Percentiles rank a stretch among this genome's conserved stretches.
Conservation (phyloP, 2,113 vertebrate species). For the Ceratotherium simum region DNA sequence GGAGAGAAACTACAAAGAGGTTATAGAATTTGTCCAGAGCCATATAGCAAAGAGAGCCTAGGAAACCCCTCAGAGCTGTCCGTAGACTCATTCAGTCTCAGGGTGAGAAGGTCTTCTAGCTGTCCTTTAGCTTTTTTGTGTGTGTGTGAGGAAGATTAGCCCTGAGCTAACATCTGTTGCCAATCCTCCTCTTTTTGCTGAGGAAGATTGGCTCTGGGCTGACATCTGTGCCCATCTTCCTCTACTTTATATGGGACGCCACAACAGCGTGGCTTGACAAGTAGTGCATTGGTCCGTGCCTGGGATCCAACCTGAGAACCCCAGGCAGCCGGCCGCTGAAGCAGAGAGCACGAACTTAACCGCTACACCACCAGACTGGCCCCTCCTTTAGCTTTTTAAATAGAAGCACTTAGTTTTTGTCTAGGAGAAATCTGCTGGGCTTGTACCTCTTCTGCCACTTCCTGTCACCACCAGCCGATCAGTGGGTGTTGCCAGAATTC, state of each 20-base stretch:
- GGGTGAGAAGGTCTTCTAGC: background rate
- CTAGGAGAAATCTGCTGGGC: background rate
- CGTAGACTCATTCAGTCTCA: background rate
- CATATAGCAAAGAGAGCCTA: background rate
- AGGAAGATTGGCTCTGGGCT: no score
- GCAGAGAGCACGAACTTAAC: no score
- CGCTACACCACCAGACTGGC: no score
- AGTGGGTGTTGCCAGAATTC: background rate
- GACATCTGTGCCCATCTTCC: no score
- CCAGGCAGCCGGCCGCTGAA: no score
- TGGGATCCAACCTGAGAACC: no score
- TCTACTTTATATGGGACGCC: no score
- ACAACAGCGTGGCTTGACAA: no score
- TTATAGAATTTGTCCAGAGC: background rate
- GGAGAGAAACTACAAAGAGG: background rate
- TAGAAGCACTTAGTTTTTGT: background rate
- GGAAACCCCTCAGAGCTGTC: background rate
- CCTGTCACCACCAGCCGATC: background rate
- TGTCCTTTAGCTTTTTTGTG: background rate
- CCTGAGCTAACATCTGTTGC: no score
- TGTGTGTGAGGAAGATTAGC: no score
- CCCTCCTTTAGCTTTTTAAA: background rate
- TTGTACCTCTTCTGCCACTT: background rate
- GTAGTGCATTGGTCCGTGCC: no score
- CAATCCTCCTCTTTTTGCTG: no score